Evolutionary conservation across 2,888 invertebrate genomes (phyloP).

Genomic region (Eupithecia centaureata): DNA sequence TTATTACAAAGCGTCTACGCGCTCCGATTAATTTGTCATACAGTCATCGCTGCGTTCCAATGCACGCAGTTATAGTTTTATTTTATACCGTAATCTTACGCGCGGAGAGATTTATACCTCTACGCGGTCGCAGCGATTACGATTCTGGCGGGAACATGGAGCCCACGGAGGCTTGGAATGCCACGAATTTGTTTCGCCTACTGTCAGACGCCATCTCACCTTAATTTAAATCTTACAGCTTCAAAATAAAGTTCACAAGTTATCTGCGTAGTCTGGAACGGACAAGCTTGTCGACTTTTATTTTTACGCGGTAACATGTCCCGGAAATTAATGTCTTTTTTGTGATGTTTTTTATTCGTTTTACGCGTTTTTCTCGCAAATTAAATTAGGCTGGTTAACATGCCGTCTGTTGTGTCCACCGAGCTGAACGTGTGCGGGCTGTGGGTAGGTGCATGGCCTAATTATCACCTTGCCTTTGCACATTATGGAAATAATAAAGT

Average conservation of each 20-base stretch:
- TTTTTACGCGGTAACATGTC: slow-evolving; percentile 33
- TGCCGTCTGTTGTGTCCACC: slow-evolving; percentile 16
- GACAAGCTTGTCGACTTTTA: slow-evolving; percentile 35
- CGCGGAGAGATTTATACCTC: slow-evolving; percentile 65
- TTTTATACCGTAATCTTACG: slow-evolving; percentile 59
- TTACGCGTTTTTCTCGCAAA: slow-evolving; percentile 33
- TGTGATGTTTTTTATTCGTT: slow-evolving; percentile 26
- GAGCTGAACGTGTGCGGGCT: slow-evolving; percentile 26
- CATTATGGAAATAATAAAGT: slow-evolving; percentile 24
- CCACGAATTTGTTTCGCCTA: slow-evolving; percentile 49
- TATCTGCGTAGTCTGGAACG: slow-evolving; percentile 29
- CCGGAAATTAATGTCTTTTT: slow-evolving; percentile 41
- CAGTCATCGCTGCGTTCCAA: slow-evolving; percentile 62
- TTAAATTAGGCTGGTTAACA: slow-evolving; percentile 41
- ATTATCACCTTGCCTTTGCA: slow-evolving; percentile 26
- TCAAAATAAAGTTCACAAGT: slow-evolving; percentile 14
- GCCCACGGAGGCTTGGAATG: slow-evolving; percentile 51
- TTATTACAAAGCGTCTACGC: slow-evolving; percentile 58
- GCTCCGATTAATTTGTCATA: slow-evolving; percentile 74
- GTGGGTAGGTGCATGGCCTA: slow-evolving; percentile 23
- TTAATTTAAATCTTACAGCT: slow-evolving; percentile 23
- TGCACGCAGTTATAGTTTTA: slow-evolving; percentile 59
- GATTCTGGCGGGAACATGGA: slow-evolving; percentile 52
- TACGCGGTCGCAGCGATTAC: slow-evolving; percentile 60
- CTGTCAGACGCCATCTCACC: slow-evolving; percentile 17